These are phyloP conservation scores for Dastarcus helophoroides DNA, from an alignment of 2,888 invertebrate genomes.

Conservation along the genomic window DNA sequence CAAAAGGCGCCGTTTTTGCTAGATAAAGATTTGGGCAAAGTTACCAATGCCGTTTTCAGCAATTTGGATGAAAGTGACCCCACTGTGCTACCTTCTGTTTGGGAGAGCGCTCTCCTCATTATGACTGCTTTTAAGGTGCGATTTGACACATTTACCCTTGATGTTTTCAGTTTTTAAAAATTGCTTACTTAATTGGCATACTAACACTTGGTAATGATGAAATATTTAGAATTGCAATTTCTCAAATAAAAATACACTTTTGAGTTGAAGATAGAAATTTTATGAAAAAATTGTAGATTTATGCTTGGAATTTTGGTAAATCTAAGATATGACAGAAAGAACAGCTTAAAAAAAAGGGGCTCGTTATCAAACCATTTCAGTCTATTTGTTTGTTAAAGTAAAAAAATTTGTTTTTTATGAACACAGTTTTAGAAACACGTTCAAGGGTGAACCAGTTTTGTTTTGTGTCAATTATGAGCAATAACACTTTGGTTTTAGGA, in stretches of 20 bases:
- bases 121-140: constrained; percentile 45
- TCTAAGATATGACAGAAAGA: too few relatives aligned
- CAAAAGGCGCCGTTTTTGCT: constrained; percentile 46
- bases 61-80: constrained; percentile 61
- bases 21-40: constrained; percentile 42
- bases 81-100: constrained; percentile 52
- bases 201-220: too few relatives aligned
- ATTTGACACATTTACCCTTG: constrained; percentile 4
- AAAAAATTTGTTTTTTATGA: constrained; percentile 2
- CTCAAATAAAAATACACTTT: too few relatives aligned
- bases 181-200: too few relatives aligned
- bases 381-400: too few relatives aligned
- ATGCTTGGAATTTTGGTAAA: too few relatives aligned
- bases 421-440: constrained; percentile 1
- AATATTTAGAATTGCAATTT: too few relatives aligned
- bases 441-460: constrained; percentile 4
- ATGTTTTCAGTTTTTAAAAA: neutral
- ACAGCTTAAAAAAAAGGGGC: too few relatives aligned
- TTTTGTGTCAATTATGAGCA: constrained; percentile 4
- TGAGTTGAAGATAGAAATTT: too few relatives aligned
- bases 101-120: constrained; percentile 60
- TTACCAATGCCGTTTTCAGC: constrained; percentile 47
- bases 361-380: too few relatives aligned
- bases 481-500: constrained; percentile 46
- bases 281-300: too few relatives aligned